These are phyloP conservation scores for Austrofundulus limnaeus DNA, from an alignment of 2,113 vertebrate genomes.

Conservation along the genomic window DNA sequence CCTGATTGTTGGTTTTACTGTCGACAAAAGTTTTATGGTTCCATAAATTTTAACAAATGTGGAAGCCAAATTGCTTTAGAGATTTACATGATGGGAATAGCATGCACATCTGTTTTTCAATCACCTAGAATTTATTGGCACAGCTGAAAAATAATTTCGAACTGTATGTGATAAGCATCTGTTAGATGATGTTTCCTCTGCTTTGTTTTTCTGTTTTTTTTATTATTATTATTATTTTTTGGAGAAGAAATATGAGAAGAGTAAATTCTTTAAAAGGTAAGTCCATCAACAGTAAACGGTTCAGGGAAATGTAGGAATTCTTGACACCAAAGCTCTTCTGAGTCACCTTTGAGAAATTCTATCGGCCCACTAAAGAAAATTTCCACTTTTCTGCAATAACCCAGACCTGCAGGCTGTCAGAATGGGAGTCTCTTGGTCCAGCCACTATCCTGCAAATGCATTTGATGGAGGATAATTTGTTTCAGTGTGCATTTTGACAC, in stretches of 20 bases:
- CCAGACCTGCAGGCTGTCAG: constrained; percentile 14
- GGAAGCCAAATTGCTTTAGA: neutral
- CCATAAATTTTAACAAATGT: constrained; percentile 19
- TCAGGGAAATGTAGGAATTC: constrained; percentile 18
- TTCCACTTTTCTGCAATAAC: constrained; percentile 16
- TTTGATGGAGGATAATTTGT: constrained; percentile 37
- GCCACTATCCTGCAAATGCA: constrained; percentile 22
- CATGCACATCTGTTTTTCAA: neutral
- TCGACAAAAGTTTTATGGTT: neutral
- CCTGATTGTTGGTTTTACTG: constrained; percentile 7
- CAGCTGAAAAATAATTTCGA: no score
- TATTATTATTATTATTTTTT: no score
- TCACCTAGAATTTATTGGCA: neutral
- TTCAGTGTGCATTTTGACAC: constrained; percentile 37
- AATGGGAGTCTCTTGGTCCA: constrained; percentile 22
- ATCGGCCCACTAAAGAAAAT: constrained; percentile 22
- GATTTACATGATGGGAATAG: constrained; percentile 1
- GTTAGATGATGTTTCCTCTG: neutral
- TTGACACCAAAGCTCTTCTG: constrained; percentile 33
- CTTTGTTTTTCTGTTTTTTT: neutral
- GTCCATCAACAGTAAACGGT: neutral
- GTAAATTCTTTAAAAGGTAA: constrained; percentile 14
- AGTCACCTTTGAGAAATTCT: constrained; percentile 21
- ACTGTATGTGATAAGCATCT: no score
- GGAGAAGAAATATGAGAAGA: neutral